Percentiles rank a stretch among this genome's conserved stretches.
Conservation (phyloP, 1,140 invertebrate genomes). For the Hycleus cichorii region DNA sequence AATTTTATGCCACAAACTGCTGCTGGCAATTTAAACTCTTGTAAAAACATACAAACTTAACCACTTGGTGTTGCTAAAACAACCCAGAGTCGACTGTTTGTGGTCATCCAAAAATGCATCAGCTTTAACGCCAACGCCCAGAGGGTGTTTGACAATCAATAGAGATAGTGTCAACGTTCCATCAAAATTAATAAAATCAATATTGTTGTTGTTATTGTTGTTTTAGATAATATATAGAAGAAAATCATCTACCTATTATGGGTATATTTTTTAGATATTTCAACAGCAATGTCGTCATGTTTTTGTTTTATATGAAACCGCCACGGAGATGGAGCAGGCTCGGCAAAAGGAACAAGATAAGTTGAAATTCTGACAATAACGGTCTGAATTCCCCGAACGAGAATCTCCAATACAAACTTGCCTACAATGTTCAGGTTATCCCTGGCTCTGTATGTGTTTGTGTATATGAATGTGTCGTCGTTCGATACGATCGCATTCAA, state of each 20-base stretch:
- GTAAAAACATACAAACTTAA: conserved; percentile 28
- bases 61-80: conserved; percentile 21
- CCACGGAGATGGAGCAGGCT: conserved; percentile 1
- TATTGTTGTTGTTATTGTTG: not conserved
- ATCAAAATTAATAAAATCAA: not conserved
- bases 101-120: conserved; percentile 27
- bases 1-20: conserved; percentile 29
- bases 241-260: not conserved
- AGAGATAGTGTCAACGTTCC: not conserved
- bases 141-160: not conserved
- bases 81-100: conserved; percentile 21
- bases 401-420: conserved; percentile 36
- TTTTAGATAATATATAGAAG: not conserved
- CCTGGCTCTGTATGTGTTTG: conserved; percentile 2
- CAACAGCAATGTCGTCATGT: not conserved
- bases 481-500: no score
- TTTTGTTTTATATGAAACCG: not conserved
- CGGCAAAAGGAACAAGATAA: conserved; percentile 28
- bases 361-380: conserved; percentile 39
- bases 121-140: not conserved
- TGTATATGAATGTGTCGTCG: no score
- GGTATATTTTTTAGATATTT: conserved; percentile 16
- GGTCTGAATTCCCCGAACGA: conserved; percentile 38
- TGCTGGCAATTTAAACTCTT: conserved; percentile 28
- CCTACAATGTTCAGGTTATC: conserved; percentile 34